Conservation (phyloP, 2,113 vertebrate genomes). For the Murina feae region DNA sequence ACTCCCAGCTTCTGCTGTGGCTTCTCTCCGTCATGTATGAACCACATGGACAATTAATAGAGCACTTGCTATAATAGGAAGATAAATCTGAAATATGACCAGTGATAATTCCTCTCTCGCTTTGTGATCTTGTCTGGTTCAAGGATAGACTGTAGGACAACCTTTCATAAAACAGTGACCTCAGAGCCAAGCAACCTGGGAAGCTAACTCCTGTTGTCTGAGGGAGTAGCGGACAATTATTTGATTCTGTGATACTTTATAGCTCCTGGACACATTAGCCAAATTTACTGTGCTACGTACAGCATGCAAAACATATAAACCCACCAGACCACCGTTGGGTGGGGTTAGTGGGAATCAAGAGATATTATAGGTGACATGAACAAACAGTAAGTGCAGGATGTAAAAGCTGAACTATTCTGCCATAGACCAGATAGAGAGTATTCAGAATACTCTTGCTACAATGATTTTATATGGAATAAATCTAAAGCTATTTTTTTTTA, state of each 20-base stretch:
- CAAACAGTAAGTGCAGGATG: neutral
- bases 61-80: neutral
- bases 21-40: neutral
- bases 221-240: neutral
- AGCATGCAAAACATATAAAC: neutral
- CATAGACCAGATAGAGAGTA: neutral
- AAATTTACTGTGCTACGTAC: neutral
- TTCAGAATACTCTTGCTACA: neutral
- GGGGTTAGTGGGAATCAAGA: neutral
- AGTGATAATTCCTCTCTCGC: neutral
- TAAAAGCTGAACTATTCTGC: neutral
- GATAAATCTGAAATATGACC: neutral
- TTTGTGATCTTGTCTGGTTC: neutral
- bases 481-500: neutral
- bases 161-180: neutral
- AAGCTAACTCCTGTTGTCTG: neutral
- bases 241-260: neutral
- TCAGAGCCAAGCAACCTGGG: neutral
- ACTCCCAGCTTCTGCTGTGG: neutral
- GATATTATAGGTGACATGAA: neutral
- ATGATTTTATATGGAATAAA: neutral
- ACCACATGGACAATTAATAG: neutral
- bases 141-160: neutral
- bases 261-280: neutral
- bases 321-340: neutral